Evolutionary conservation across 2,113 vertebrate genomes (phyloP).

Genomic region (Chionodraco myersi): DNA sequence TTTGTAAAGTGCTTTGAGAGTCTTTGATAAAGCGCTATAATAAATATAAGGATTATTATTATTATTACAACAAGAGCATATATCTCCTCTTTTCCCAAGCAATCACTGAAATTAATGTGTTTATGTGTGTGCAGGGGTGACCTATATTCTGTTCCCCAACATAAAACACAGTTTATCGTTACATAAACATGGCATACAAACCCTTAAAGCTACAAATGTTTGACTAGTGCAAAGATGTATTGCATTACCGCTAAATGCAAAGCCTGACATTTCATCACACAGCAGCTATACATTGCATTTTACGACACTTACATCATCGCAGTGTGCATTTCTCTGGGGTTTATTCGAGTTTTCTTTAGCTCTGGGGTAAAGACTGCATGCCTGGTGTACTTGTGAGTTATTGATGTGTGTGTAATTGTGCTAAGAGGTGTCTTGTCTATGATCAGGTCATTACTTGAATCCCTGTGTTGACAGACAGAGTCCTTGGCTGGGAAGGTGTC

Average conservation of each 20-base stretch:
- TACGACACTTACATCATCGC: constrained; percentile 22
- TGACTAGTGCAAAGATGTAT: constrained; percentile 22
- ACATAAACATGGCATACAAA: not conserved
- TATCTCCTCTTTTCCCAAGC: constrained; percentile 3
- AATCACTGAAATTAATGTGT: constrained; percentile 53
- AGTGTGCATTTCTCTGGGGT: constrained; percentile 12
- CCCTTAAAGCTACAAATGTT: not conserved
- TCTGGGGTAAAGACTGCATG: not conserved
- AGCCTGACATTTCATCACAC: constrained; percentile 17
- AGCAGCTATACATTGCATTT: constrained; percentile 7
- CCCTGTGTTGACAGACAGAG: constrained; percentile 22
- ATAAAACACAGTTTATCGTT: constrained; percentile 35
- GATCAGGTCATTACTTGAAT: constrained; percentile 8
- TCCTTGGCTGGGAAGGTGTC: constrained; percentile 41
- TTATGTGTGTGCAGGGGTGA: constrained; percentile 27
- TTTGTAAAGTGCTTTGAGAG: no score
- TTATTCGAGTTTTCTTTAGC: constrained; percentile 41
- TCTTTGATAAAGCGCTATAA: no score
- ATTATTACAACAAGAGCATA: not conserved
- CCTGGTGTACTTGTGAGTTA: constrained; percentile 4
- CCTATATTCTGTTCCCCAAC: constrained; percentile 13
- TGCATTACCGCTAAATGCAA: constrained; percentile 2
- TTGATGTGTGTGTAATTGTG: constrained; percentile 31
- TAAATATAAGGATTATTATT: no score
- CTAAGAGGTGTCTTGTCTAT: constrained; percentile 18